phyloP scores from a whole-genome alignment of 2,113 vertebrate genomes.

The Oxyruncus cristatus region DNA sequence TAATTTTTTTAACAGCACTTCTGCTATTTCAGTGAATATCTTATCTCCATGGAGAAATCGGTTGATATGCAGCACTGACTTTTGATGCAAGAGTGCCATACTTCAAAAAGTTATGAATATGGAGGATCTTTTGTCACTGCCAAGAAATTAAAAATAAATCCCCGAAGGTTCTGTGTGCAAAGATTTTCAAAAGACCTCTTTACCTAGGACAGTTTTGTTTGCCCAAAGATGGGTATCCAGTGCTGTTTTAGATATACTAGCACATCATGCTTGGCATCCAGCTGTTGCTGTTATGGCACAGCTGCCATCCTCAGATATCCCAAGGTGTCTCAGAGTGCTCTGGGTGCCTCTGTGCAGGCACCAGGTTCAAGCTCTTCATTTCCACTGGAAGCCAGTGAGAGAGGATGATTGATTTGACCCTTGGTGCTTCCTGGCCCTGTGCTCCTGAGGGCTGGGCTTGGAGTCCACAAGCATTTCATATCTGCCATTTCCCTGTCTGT shows the following conservation, averaged over 20 bases:
- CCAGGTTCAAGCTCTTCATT: neutral
- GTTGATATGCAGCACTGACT: neutral
- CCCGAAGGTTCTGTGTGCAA: neutral
- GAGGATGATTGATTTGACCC: neutral
- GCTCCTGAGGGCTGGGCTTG: neutral
- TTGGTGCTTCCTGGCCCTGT: neutral
- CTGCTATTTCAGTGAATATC: neutral
- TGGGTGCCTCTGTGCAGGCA: neutral
- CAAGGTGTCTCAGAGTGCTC: neutral
- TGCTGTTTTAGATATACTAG: neutral
- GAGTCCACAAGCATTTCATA: neutral
- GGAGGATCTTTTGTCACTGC: neutral
- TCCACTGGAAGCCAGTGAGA: neutral
- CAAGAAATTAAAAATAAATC: conserved; percentile 16
- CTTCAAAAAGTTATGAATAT: conserved; percentile 15
- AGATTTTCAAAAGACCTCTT: neutral
- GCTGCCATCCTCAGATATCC: neutral
- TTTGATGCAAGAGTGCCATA: neutral
- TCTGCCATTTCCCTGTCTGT: neutral
- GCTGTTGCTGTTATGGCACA: neutral
- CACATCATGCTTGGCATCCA: neutral
- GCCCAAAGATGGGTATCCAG: neutral
- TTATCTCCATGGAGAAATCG: neutral
- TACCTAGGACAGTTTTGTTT: neutral
- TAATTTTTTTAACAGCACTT: neutral